Percentiles rank a stretch among this genome's conserved stretches.
Evolutionary conservation across 2,888 invertebrate species (phyloP).

Genomic region (Plusia festucae): DNA sequence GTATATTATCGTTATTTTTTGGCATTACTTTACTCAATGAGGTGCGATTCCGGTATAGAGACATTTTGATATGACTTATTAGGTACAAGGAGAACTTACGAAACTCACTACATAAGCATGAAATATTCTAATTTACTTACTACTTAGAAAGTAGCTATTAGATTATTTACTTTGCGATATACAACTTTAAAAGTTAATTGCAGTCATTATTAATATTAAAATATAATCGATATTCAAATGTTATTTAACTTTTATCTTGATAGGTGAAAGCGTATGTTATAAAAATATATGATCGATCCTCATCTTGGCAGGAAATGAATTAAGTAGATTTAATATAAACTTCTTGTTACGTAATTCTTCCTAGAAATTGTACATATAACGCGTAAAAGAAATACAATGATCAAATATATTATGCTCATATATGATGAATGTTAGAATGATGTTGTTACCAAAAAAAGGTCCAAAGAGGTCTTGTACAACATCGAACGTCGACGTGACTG

Average conservation of each 20-base stretch:
- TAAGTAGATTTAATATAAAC: background rate
- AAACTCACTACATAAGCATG: background rate
- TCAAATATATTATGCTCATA: background rate
- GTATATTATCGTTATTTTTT: background rate
- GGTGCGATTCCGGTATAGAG: background rate
- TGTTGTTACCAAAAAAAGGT: constrained; percentile 39
- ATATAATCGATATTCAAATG: too few relatives aligned
- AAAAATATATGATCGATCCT: background rate
- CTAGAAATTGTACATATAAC: background rate
- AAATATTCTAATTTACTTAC: background rate
- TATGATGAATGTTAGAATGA: constrained; percentile 35
- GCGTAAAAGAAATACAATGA: background rate
- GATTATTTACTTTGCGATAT: too few relatives aligned
- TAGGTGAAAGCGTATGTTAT: background rate
- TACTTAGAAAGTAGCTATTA: too few relatives aligned
- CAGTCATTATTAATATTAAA: too few relatives aligned
- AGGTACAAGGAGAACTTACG: background rate
- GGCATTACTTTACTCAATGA: background rate
- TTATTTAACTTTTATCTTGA: too few relatives aligned
- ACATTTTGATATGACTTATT: background rate
- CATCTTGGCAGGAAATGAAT: background rate
- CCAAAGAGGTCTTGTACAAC: constrained; percentile 41
- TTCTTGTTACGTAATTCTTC: background rate
- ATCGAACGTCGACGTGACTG: constrained; percentile 47
- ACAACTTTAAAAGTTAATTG: too few relatives aligned